phyloP scores from a whole-genome alignment of 2,888 invertebrate genomes.

The Dolichomitus sp. region DNA sequence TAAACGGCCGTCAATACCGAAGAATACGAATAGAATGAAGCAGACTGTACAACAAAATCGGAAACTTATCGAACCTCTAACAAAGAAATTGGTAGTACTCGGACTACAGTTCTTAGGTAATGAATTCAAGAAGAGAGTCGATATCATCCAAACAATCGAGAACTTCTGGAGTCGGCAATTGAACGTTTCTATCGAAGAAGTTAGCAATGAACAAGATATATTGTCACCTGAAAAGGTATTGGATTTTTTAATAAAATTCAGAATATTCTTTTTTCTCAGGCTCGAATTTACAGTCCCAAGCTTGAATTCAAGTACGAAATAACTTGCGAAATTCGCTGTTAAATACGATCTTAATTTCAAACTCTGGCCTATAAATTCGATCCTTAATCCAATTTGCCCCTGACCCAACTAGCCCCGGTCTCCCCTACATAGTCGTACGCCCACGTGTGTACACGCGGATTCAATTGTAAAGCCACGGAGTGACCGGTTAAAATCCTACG shows the following conservation, averaged over 20 bases:
- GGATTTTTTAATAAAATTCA: too few species aligned
- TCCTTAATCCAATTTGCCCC: too few species aligned
- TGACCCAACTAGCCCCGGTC: not conserved
- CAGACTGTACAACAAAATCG: not conserved
- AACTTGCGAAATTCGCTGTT: too few species aligned
- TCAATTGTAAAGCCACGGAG: constrained; percentile 79
- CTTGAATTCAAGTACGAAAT: too few species aligned
- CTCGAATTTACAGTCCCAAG: too few species aligned
- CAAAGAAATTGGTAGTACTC: not conserved
- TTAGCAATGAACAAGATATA: not conserved
- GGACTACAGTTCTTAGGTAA: not conserved
- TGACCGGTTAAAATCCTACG: constrained; percentile 81
- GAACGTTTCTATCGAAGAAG: not conserved
- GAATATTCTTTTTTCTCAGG: too few species aligned
- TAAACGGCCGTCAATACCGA: not conserved
- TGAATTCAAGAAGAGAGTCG: not conserved
- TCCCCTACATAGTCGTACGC: constrained; percentile 4
- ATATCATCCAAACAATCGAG: not conserved
- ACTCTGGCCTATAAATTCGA: too few species aligned
- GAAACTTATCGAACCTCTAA: not conserved
- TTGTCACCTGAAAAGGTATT: not conserved
- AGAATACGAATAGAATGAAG: not conserved
- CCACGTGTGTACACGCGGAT: constrained; percentile 60
- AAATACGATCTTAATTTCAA: too few species aligned
- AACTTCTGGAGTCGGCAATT: not conserved